A percentile compares a stretch with the other conserved stretches of the same genome.
Evolutionary conservation across 2,888 invertebrate species (phyloP).

Genomic region (Amphiduros pacificus): DNA sequence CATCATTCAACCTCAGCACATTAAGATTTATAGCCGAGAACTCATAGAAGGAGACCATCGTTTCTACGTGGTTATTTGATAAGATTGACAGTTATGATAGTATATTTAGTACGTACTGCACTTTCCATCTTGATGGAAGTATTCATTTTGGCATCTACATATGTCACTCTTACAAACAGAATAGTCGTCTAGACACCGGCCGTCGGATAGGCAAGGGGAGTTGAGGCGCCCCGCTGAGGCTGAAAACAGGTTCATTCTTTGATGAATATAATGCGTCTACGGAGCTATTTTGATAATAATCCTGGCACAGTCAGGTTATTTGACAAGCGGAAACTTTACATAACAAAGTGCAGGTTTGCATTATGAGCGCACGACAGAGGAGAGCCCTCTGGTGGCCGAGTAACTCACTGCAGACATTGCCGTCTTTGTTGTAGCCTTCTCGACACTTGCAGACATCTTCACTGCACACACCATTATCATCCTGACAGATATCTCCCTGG

Average conservation of each 20-base stretch:
- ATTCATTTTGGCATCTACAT: constrained; percentile 15
- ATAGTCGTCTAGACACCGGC: constrained; percentile 22
- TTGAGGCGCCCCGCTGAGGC: constrained; percentile 26
- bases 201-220: constrained; percentile 27
- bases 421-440: constrained; percentile 21
- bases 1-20: not conserved
- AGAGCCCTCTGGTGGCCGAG: no score
- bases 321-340: no score
- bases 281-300: no score
- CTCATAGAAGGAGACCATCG: no score
- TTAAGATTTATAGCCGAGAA: no score
- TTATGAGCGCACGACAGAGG: no score
- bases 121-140: constrained; percentile 17
- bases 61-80: no score
- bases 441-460: constrained; percentile 22
- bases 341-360: no score
- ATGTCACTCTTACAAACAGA: constrained; percentile 14
- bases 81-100: not conserved
- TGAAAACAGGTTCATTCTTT: no score
- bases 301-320: no score
- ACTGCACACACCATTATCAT: constrained; percentile 24
- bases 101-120: constrained; percentile 19
- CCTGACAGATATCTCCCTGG: constrained; percentile 24
- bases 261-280: no score
- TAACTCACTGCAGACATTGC: constrained; percentile 24